Percentiles rank a stretch among this genome's conserved stretches.
Evolutionary conservation across 2,888 invertebrate species (phyloP).

Genomic region (Pachymerium ferrugineum): DNA sequence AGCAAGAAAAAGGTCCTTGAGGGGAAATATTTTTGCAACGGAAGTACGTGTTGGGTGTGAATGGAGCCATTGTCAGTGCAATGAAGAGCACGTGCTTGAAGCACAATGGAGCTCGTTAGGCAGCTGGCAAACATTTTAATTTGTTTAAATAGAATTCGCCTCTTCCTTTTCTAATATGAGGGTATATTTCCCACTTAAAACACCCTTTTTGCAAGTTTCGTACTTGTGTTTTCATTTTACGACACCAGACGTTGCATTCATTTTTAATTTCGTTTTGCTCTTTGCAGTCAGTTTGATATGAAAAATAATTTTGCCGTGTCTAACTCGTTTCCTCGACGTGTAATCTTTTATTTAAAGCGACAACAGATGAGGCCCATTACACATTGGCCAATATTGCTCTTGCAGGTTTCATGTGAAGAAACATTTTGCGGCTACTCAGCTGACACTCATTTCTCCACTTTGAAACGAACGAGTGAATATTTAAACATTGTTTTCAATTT

Average conservation of each 20-base stretch:
- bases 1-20: conserved; percentile 13
- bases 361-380: conserved; percentile 25
- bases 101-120: conserved; percentile 25
- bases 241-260: conserved; percentile 18
- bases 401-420: background rate
- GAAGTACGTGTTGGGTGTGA: conserved; percentile 27
- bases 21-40: conserved; percentile 22
- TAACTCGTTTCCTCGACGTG: conserved; percentile 13
- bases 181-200: conserved; percentile 14
- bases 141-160: conserved; percentile 22
- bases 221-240: background rate
- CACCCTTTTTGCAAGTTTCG: background rate
- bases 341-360: conserved; percentile 25
- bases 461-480: background rate
- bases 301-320: conserved; percentile 5
- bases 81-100: conserved; percentile 20
- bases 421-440: conserved; percentile 17
- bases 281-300: background rate
- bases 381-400: conserved; percentile 19
- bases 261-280: conserved; percentile 8
- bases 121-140: conserved; percentile 27
- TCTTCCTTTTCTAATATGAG: conserved; percentile 17
- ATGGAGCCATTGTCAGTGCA: conserved; percentile 15
- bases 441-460: background rate
- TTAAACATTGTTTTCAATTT: background rate